Base-by-base conservation (phyloP, 2,888 invertebrate genomes). In the Lydus trimaculatus region DNA sequence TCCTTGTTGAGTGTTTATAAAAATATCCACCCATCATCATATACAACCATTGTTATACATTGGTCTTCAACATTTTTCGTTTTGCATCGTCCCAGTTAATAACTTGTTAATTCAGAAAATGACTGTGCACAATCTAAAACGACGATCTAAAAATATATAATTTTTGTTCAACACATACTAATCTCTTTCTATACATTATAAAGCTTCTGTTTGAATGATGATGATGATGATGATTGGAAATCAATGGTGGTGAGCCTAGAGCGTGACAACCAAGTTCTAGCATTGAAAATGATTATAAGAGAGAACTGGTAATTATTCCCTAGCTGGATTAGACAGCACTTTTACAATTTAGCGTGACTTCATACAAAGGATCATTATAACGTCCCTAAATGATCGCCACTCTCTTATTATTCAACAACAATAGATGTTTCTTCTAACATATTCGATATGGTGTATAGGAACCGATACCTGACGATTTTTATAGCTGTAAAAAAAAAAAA, bases 301-400 rank as follows among this genome's bases (percentile, higher is more conserved):
- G 63, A 67, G 69, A 72, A 66, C 70, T 71, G 67, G 75, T 76
- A 75, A 74, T 75, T 75, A 75, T 73, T 72, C 74, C 69, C 71
- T 63, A 72, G 75, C 73, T 74, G 76, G 72, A 77, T 77, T 77
- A 77, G 75, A 74, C 75, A 76, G 77, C 76, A 77, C 73, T 76
- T 77, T 76, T 76, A 73, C 70, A 76, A 75, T 75, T 70, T 69
- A 67, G 74, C 75, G 75, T 75, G 74, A 76, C 74, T 74, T 71
- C 69, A 70, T 67, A 76, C 74, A 75, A 76, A 76, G 69, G 73
- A 73, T 72, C 74, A 70, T 73, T 75, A 72, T 72, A 75, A 70
- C 72, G 72, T 71, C 70, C 73, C 72, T 75, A 72, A 73, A 75
- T 74, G 73, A 74, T 72, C 72, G 70, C 71, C 75, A 74, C 74